These are phyloP conservation scores for Heliconius ismenius DNA, from an alignment of 2,888 invertebrate species.

Conservation along the genomic window DNA sequence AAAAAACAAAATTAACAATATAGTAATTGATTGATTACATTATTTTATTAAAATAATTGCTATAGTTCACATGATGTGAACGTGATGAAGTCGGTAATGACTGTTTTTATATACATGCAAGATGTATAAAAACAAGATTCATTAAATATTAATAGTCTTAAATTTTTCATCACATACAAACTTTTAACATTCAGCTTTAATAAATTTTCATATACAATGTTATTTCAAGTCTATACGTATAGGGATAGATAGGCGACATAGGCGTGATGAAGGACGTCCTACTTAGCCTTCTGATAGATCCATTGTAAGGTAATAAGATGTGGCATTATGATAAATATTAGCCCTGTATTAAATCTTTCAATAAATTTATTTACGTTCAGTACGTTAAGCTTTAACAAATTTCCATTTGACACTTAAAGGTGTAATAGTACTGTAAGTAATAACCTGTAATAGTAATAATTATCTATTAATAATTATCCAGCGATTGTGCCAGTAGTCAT, in stretches of 20 bases:
- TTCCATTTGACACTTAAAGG: neutral
- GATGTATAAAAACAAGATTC: constrained; percentile 6
- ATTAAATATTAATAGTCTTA: neutral
- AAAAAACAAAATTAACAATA: neutral
- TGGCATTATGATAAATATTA: neutral
- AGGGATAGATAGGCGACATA: neutral
- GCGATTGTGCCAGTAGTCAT: neutral
- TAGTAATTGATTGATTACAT: neutral
- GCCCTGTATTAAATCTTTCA: neutral
- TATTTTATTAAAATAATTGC: constrained; percentile 1
- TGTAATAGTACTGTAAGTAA: neutral
- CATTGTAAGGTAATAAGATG: constrained; percentile 18
- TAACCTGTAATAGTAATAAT: neutral
- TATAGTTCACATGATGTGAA: neutral
- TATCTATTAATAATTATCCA: neutral
- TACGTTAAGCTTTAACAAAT: neutral
- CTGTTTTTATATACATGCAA: neutral
- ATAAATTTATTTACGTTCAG: no score
- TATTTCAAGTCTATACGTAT: neutral
- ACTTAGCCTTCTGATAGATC: constrained; percentile 15
- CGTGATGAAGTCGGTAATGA: constrained; percentile 13
- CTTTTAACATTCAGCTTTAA: neutral
- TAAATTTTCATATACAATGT: neutral
- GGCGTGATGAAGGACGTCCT: constrained; percentile 8
- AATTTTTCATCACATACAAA: neutral